Conservation (phyloP, 2,888 invertebrate genomes). For the Hypsopygia costalis region DNA sequence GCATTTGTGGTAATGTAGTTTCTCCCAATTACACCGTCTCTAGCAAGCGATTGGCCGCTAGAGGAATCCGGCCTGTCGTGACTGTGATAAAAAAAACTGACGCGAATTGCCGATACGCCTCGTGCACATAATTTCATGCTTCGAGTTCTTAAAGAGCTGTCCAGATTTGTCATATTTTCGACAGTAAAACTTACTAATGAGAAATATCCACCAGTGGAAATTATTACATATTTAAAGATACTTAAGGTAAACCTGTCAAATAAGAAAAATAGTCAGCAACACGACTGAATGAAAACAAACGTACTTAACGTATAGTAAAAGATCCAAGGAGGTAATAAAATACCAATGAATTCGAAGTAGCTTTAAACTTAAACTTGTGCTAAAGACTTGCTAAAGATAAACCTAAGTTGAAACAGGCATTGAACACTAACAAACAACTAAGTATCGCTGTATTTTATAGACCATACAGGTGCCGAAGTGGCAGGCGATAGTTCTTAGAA, state of each 20-base stretch:
- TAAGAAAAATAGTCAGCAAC: too few species aligned
- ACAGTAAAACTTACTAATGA: slow-evolving; percentile 32
- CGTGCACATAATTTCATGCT: slow-evolving; percentile 79
- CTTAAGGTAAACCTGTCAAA: too few species aligned
- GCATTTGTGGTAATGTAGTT: slow-evolving; percentile 73
- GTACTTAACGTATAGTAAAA: not conserved
- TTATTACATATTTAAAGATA: too few species aligned
- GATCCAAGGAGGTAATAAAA: not conserved
- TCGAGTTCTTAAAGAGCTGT: slow-evolving; percentile 62
- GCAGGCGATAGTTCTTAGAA: slow-evolving; percentile 4
- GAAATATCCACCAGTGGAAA: too few species aligned
- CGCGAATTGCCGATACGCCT: slow-evolving; percentile 79
- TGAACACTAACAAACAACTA: not conserved
- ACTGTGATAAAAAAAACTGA: slow-evolving; percentile 77
- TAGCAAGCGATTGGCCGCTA: slow-evolving; percentile 70
- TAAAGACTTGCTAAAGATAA: slow-evolving; percentile 4
- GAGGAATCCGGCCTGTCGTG: slow-evolving; percentile 77
- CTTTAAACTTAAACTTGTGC: not conserved
- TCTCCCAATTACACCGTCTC: slow-evolving; percentile 77
- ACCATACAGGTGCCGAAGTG: not conserved
- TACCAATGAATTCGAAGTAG: not conserved
- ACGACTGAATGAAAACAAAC: too few species aligned
- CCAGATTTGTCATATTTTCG: slow-evolving; percentile 73
- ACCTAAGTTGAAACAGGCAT: not conserved
- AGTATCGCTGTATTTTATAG: slow-evolving; percentile 6